phyloP scores from a whole-genome alignment of 2,113 vertebrate genomes.

The Murina feae region DNA sequence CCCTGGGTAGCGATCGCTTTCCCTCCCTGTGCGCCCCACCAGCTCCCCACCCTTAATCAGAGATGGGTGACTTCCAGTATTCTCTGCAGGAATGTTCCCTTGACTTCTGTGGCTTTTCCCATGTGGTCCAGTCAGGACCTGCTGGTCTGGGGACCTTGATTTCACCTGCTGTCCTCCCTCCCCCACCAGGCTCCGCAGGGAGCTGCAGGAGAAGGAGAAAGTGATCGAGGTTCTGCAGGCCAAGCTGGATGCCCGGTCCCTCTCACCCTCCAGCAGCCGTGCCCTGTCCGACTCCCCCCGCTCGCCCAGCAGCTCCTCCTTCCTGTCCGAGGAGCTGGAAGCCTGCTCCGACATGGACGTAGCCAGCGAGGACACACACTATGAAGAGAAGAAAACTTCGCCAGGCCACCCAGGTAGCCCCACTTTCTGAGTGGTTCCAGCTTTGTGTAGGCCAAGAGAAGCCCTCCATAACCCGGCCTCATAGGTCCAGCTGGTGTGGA shows the following conservation, averaged over 20 bases:
- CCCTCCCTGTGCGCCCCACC: not conserved
- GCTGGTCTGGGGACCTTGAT: not conserved
- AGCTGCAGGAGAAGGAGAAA: constrained; percentile 92
- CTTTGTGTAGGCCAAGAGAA: not conserved
- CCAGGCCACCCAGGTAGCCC: constrained; percentile 60
- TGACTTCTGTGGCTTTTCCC: not conserved
- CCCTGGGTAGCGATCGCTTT: too few species aligned
- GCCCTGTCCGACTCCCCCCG: constrained; percentile 85
- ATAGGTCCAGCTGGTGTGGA: not conserved
- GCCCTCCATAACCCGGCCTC: not conserved
- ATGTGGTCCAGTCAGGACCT: not conserved
- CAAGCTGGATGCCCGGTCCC: constrained; percentile 85
- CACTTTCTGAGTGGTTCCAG: not conserved
- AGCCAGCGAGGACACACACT: constrained; percentile 82
- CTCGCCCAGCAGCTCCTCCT: constrained; percentile 87
- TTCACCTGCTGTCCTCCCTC: not conserved
- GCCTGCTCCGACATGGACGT: constrained; percentile 85
- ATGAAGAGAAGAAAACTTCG: constrained; percentile 64
- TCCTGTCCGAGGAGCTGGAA: constrained; percentile 87
- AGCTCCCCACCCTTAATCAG: not conserved
- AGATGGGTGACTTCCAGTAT: not conserved
- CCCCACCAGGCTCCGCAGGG: constrained; percentile 85
- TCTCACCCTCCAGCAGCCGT: constrained; percentile 85
- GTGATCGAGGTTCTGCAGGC: constrained; percentile 89
- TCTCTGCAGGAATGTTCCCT: not conserved